Evolutionary conservation across 2,113 vertebrate species (phyloP).

Genomic region (Corvus moneduloides): DNA sequence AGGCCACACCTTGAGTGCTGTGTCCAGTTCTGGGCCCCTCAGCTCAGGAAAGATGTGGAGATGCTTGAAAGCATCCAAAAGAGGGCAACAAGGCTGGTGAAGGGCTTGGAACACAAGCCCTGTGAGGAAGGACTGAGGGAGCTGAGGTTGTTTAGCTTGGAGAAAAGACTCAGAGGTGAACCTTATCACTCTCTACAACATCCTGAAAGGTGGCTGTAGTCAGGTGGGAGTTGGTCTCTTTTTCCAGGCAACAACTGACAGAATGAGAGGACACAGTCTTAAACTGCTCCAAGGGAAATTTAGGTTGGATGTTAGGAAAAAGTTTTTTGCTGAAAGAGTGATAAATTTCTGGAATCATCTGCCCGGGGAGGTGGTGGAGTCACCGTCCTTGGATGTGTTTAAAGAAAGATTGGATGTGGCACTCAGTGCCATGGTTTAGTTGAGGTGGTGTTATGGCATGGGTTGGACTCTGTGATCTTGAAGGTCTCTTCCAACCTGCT

Average conservation of each 20-base stretch:
- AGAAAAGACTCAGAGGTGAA: too few species aligned
- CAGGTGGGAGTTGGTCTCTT: not conserved
- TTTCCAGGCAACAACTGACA: not conserved
- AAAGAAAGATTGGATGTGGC: not conserved
- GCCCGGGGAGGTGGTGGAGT: not conserved
- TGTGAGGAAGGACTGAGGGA: too few species aligned
- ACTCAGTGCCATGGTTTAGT: not conserved
- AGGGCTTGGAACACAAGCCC: too few species aligned
- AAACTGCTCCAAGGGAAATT: not conserved
- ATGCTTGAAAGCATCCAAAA: rapidly evolving
- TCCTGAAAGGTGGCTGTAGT: too few species aligned
- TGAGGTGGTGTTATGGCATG: not conserved
- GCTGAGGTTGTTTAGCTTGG: too few species aligned
- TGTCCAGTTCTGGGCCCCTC: too few species aligned
- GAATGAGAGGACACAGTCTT: not conserved
- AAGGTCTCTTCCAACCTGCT: not conserved
- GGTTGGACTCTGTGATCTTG: not conserved
- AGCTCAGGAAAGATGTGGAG: too few species aligned
- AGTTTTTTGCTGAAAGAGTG: not conserved
- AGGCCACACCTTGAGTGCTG: too few species aligned
- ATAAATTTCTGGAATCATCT: not conserved
- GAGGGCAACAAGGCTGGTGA: too few species aligned
- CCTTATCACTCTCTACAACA: too few species aligned
- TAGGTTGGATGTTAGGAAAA: not conserved
- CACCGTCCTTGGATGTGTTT: not conserved